Percentiles rank a stretch among this genome's conserved stretches.
phyloP scores from a whole-genome alignment of 2,797 vertebrate species.

The Channa striata region DNA sequence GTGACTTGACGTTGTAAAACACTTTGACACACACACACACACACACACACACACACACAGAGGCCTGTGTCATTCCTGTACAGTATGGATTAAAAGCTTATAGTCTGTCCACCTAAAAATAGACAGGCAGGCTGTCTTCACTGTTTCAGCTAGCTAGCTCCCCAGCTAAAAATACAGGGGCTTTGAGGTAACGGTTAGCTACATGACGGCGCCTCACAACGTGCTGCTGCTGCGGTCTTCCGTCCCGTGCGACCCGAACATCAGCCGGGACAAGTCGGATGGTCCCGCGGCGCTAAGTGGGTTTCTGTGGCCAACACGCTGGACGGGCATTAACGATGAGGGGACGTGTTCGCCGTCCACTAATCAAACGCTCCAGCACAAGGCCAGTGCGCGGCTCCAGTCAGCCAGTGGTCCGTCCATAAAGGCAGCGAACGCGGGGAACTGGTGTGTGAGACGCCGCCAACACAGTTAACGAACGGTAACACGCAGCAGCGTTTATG shows the following conservation, averaged over 20 bases:
- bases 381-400: constrained; percentile 39
- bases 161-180: constrained; percentile 36
- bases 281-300: neutral
- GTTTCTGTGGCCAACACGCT: constrained; percentile 5
- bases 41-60: constrained; percentile 13
- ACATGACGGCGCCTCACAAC: neutral
- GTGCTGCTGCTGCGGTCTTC: no score
- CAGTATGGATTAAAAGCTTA: constrained; percentile 68
- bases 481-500: neutral
- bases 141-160: constrained; percentile 48
- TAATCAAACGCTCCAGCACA: constrained; percentile 40
- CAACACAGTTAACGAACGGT: neutral
- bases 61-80: constrained; percentile 19
- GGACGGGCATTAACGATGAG: constrained; percentile 34
- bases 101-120: constrained; percentile 68
- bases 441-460: neutral
- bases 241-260: no score
- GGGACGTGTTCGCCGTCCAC: constrained; percentile 22
- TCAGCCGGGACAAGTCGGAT: no score
- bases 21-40: constrained; percentile 16
- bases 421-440: neutral
- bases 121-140: constrained; percentile 69
- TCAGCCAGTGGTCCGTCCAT: constrained; percentile 15
- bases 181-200: constrained; percentile 22
- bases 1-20: constrained; percentile 11